Base-by-base conservation (phyloP, 2,888 invertebrate species). In the Napeogenes sylphis region DNA sequence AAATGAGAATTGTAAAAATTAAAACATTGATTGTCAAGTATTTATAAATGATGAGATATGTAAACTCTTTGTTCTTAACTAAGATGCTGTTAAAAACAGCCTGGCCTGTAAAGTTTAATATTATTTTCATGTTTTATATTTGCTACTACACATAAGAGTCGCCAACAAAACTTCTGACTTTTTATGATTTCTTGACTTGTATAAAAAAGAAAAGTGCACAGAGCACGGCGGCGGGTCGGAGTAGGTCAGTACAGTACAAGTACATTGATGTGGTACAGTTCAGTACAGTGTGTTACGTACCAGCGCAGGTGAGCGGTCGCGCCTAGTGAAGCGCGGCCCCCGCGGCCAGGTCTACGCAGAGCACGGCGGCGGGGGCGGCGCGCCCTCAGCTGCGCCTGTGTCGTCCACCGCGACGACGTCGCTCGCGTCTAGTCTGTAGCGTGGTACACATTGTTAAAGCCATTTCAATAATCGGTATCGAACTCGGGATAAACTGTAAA, bases 281-380 rank as follows among this genome's bases (percentile, higher is more conserved):
- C n/a, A 12, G 21, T 21, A 51, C 59, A 59, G 30, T 60, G 59
- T 60, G 42, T 14, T 45, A 54, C 55, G 2, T 33, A 55, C 60
- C 53, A 55, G 59, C 45, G 33, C 30, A 21, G 33, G 63, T 32
- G 32, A 14, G 30, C 30, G 64, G 69, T 71, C 62, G 66, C 68
- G 59, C 70, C 69, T 73, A 78, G 55, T 66, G 72, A 33, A 76
- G 77, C 68, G 83, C 75, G 75, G 88, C 87, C 85, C 87, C 87
- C 79, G 80, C 85, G 69, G 85, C 85, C 68, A 90, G 82, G 85
- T 90, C 90, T 78, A 86, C 86, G 47, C 78, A 73, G 62, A 82
- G 86, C 71, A 90, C 87, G 70, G 90, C 90, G 71, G 90, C 90
- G 84, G 90, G 90, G 87, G 90, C 90, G 81, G 88, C 90, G 88